Evolutionary conservation across 2,113 vertebrate species (phyloP).

Genomic region (Spermophilus dauricus): DNA sequence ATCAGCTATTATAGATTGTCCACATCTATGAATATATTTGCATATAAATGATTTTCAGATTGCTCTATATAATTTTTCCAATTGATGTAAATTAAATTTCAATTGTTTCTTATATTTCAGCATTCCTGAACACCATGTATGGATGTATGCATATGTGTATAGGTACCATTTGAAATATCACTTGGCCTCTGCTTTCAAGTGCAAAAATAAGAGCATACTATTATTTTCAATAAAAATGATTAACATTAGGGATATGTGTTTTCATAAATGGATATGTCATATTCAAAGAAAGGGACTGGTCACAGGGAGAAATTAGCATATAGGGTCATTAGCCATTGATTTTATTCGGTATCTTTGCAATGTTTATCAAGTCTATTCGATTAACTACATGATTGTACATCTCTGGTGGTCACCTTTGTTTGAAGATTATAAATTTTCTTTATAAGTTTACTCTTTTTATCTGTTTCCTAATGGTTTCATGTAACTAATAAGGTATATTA

Average conservation of each 20-base stretch:
- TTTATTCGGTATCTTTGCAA: not conserved
- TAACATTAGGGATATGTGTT: not conserved
- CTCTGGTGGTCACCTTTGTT: not conserved
- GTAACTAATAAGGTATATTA: not conserved
- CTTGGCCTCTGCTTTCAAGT: slow-evolving; percentile 16
- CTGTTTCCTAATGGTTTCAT: not conserved
- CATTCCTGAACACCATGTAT: not conserved
- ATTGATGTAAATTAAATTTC: slow-evolving; percentile 10
- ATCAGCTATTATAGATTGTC: slow-evolving; percentile 73
- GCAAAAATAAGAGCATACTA: not conserved
- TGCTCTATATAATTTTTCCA: not conserved
- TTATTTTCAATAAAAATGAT: not conserved
- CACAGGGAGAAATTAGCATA: not conserved
- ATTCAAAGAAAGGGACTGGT: not conserved
- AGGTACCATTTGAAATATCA: not conserved
- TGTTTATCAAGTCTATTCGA: not conserved
- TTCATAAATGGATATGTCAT: not conserved
- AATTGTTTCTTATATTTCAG: slow-evolving; percentile 8
- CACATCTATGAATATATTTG: slow-evolving; percentile 81
- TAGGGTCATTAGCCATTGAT: not conserved
- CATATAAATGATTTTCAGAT: slow-evolving; percentile 77
- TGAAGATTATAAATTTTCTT: slow-evolving; percentile 39
- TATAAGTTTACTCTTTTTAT: not conserved
- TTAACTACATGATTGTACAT: not conserved
- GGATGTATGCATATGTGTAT: not conserved